phyloP scores from a whole-genome alignment of 1,140 invertebrate genomes.

The Coelopa frigida region DNA sequence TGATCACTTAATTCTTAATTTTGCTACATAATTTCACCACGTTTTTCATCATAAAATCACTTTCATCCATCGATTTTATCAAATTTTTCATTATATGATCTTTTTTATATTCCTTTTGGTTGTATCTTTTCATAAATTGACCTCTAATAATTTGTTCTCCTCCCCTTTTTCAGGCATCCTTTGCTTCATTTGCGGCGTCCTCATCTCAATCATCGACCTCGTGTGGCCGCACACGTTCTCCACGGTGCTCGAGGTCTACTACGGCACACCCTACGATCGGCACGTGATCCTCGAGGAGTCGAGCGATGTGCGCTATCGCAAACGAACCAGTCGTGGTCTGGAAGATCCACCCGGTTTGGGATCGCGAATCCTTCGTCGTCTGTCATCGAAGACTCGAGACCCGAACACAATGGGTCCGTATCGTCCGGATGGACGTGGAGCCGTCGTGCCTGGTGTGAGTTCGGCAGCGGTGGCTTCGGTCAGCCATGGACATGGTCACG shows the following conservation, averaged over 20 bases:
- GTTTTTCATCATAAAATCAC: too few species aligned
- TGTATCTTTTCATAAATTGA: too few species aligned
- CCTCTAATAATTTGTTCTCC: conserved; percentile 12
- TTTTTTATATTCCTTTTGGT: too few species aligned
- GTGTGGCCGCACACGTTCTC: conserved; percentile 87
- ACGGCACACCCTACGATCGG: conserved; percentile 86
- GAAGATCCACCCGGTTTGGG: conserved; percentile 57
- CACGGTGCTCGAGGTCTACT: conserved; percentile 87
- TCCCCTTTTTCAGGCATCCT: conserved; percentile 51
- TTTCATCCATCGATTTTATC: too few species aligned
- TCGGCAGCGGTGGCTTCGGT: too few species aligned
- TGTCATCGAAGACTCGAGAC: conserved; percentile 55
- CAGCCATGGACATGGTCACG: neutral
- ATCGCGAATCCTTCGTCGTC: conserved; percentile 54
- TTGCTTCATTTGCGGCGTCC: conserved; percentile 64
- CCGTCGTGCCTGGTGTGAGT: neutral
- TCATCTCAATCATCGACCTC: conserved; percentile 75
- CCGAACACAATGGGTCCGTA: too few species aligned
- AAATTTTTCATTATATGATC: too few species aligned
- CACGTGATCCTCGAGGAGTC: conserved; percentile 88
- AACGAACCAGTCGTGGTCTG: conserved; percentile 50
- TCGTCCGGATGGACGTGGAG: neutral
- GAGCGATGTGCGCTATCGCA: conserved; percentile 62
- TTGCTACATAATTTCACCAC: too few species aligned
- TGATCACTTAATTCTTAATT: too few species aligned